Percentiles rank a stretch among this genome's conserved stretches.
These are phyloP conservation scores for Balearica regulorum DNA, from an alignment of 2,797 vertebrate genomes.

Conservation along the genomic window DNA sequence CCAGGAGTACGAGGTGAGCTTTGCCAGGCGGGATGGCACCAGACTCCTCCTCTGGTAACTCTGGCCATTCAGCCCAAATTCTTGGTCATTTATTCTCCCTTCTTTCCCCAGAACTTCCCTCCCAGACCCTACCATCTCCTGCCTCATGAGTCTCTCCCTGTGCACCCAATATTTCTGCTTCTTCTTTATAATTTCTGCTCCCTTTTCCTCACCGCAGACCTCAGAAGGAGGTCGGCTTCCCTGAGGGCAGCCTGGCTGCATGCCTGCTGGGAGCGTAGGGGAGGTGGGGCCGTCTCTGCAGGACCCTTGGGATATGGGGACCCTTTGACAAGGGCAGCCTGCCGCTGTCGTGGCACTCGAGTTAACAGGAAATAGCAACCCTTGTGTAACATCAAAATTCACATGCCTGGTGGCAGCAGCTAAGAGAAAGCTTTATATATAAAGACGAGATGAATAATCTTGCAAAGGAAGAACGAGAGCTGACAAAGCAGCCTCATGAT, in stretches of 20 bases:
- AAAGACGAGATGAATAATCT: background rate
- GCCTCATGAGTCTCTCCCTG: background rate
- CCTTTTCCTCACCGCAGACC: background rate
- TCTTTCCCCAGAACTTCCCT: background rate
- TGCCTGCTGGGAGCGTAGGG: background rate
- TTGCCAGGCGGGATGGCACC: conserved; percentile 4
- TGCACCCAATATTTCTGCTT: background rate
- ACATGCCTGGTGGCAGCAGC: background rate
- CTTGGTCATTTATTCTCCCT: background rate
- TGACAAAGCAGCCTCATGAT: background rate
- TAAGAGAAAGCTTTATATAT: background rate
- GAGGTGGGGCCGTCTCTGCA: background rate
- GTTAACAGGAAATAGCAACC: background rate
- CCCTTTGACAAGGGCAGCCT: background rate
- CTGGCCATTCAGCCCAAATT: background rate
- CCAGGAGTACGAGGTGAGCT: conserved; percentile 85
- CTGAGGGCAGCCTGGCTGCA: background rate
- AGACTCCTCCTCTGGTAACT: conserved; percentile 3
- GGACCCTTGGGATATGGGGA: background rate
- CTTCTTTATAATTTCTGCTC: background rate
- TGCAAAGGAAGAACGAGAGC: background rate
- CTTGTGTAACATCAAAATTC: conserved; percentile 1
- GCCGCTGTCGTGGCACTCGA: rapidly evolving
- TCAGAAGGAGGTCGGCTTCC: background rate
- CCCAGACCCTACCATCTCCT: background rate